Conservation (phyloP, 1,140 invertebrate species). For the Euura saliciscinereae region DNA sequence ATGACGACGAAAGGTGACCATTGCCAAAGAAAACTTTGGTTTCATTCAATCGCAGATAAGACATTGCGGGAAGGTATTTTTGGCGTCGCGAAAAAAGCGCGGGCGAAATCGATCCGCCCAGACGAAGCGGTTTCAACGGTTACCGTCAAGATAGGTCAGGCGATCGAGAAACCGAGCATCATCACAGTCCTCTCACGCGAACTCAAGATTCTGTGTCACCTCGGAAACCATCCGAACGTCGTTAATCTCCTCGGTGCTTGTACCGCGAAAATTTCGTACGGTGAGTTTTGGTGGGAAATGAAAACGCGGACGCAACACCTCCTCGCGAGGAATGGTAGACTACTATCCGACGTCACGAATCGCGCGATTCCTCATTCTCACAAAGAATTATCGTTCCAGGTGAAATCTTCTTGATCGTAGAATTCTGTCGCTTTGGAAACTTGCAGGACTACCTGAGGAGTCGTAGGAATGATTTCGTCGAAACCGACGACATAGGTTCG, state of each 20-base stretch:
- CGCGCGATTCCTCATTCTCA: constrained; percentile 64
- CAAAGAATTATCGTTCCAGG: constrained; percentile 58
- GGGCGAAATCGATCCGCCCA: constrained; percentile 76
- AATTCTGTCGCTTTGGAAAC: constrained; percentile 91
- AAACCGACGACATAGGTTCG: no score
- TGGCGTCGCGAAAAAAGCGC: constrained; percentile 90
- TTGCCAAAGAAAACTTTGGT: no score
- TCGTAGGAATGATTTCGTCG: constrained; percentile 78
- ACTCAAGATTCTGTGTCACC: constrained; percentile 93
- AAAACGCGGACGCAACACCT: neutral
- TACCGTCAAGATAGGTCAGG: constrained; percentile 87
- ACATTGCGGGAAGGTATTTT: constrained; percentile 91
- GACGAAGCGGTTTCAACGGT: constrained; percentile 74
- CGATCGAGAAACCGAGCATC: constrained; percentile 73
- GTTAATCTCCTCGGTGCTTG: constrained; percentile 93
- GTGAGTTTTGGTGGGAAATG: constrained; percentile 62
- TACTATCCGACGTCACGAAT: constrained; percentile 63
- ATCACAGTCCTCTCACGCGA: constrained; percentile 86
- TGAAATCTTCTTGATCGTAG: constrained; percentile 90
- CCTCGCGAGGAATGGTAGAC: no score
- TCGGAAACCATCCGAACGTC: constrained; percentile 93
- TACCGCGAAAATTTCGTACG: constrained; percentile 88
- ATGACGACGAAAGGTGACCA: no score
- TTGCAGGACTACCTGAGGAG: constrained; percentile 83
- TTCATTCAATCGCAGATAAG: constrained; percentile 63